A percentile compares a stretch with the other conserved stretches of the same genome.
These are phyloP conservation scores for Aplysia californica DNA, from an alignment of 1,140 invertebrate species.

Conservation along the genomic window DNA sequence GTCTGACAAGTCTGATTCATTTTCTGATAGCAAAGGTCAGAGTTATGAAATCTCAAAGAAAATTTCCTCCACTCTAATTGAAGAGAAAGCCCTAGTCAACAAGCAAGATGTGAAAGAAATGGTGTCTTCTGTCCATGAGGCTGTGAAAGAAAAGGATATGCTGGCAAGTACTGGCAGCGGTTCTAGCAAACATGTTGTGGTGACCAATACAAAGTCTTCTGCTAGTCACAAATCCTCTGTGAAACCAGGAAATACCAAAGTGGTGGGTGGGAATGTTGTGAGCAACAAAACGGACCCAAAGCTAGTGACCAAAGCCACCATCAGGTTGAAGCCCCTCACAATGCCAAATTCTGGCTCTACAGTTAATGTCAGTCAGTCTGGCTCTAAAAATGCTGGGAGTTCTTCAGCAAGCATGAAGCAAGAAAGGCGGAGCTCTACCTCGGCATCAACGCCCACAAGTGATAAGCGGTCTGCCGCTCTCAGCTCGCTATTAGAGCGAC, in stretches of 20 bases:
- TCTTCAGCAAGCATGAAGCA: conserved; percentile 2
- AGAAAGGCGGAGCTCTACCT: conserved; percentile 16
- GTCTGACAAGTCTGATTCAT: conserved; percentile 8
- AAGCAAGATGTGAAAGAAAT: conserved; percentile 7
- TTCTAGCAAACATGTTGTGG: no score
- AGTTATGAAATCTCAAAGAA: conserved; percentile 31
- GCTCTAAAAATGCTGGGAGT: conserved; percentile 12
- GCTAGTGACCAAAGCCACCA: conserved; percentile 61
- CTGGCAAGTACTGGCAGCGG: conserved; percentile 18
- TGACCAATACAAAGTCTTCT: no score
- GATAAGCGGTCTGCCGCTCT: conserved; percentile 21
- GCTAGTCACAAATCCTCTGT: conserved; percentile 43
- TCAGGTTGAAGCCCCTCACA: conserved; percentile 64
- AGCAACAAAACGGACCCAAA: conserved; percentile 58
- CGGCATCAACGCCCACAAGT: conserved; percentile 1
- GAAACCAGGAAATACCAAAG: conserved; percentile 28
- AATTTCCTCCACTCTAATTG: conserved; percentile 19
- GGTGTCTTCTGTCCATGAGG: background rate
- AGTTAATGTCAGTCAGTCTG: conserved; percentile 40
- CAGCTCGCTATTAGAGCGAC: conserved; percentile 6
- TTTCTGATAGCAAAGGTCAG: conserved; percentile 11
- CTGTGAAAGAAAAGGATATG: conserved; percentile 14
- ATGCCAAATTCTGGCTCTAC: conserved; percentile 51
- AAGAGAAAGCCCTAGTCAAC: background rate
- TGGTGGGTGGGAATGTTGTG: conserved; percentile 36